Evolutionary conservation across 2,797 vertebrate species (phyloP).

Genomic region (Darevskia mixta): DNA sequence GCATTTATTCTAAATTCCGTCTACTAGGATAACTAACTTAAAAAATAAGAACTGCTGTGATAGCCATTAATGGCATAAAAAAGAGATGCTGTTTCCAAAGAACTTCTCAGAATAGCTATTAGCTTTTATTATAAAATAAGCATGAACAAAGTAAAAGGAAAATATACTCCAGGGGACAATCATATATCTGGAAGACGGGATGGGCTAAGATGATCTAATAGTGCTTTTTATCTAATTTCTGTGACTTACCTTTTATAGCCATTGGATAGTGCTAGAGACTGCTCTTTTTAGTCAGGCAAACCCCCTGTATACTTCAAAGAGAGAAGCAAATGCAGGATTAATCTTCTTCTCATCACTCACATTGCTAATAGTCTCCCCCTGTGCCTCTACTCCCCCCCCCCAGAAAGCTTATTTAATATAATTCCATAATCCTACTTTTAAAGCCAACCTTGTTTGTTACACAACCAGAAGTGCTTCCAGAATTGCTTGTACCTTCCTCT

Average conservation of each 20-base stretch:
- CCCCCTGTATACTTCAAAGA: conserved; percentile 58
- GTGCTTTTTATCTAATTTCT: conserved; percentile 57
- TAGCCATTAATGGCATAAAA: conserved; percentile 49
- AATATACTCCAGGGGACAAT: conserved; percentile 32
- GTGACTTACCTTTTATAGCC: conserved; percentile 67
- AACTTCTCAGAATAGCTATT: conserved; percentile 38
- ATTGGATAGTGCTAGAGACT: conserved; percentile 68
- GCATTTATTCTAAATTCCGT: conserved; percentile 25
- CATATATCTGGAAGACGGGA: conserved; percentile 32
- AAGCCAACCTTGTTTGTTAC: conserved; percentile 43
- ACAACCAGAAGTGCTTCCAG: conserved; percentile 39
- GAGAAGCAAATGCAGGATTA: conserved; percentile 54
- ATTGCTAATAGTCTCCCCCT: conserved; percentile 35
- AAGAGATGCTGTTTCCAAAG: conserved; percentile 26
- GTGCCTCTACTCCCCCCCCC: conserved; percentile 19
- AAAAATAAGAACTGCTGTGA: not conserved
- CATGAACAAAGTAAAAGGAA: conserved; percentile 37
- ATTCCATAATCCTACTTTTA: conserved; percentile 34
- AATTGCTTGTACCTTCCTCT: not conserved
- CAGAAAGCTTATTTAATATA: conserved; percentile 49
- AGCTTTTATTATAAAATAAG: conserved; percentile 42
- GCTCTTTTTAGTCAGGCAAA: conserved; percentile 57
- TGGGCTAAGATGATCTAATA: conserved; percentile 46
- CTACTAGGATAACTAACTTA: not conserved
- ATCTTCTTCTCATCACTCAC: conserved; percentile 58